Conservation (phyloP, 1,140 invertebrate species). For the Antheraea pernyi region DNA sequence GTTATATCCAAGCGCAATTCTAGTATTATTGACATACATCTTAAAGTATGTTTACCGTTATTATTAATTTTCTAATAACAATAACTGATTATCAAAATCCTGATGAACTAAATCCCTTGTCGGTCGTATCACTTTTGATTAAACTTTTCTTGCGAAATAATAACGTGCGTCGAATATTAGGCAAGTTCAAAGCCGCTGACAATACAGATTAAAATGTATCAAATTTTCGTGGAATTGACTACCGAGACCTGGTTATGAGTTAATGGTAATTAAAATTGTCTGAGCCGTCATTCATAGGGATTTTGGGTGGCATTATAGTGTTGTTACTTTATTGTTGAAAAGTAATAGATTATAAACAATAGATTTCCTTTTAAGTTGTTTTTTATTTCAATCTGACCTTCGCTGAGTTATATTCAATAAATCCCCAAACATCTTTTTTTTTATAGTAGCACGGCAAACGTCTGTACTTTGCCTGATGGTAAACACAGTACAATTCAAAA, state of each 20-base stretch:
- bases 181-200: conserved; percentile 1
- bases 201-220: conserved; percentile 7
- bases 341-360: no score
- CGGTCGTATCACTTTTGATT: background rate
- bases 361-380: no score
- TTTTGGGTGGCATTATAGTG: background rate
- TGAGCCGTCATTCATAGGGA: background rate
- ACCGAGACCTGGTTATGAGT: background rate
- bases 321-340: background rate
- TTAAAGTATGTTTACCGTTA: no score
- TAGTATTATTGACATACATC: no score
- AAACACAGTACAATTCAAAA: no score
- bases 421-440: no score
- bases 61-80: no score
- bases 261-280: background rate
- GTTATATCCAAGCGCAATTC: no score
- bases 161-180: background rate
- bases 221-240: background rate
- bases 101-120: background rate
- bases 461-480: no score
- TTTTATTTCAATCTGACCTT: no score
- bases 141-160: background rate
- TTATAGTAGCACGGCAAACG: no score
- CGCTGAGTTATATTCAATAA: no score
- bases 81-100: background rate